Evolutionary conservation across 2,888 invertebrate species (phyloP).

Genomic region (Limulus polyphemus): DNA sequence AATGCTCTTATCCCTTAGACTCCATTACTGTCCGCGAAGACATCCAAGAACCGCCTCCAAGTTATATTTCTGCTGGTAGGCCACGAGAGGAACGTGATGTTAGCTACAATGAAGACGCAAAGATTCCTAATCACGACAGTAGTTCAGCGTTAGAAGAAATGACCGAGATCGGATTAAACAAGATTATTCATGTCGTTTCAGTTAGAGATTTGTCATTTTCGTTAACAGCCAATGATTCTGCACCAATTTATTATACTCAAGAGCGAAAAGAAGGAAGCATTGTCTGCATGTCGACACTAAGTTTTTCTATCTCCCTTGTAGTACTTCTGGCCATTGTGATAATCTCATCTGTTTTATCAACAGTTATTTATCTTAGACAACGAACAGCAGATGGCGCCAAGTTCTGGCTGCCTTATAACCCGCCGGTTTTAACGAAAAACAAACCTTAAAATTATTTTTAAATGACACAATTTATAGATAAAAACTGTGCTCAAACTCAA

Average conservation of each 20-base stretch:
- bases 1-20: constrained; percentile 44
- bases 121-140: neutral
- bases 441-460: neutral
- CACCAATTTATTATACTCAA: constrained; percentile 12
- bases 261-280: constrained; percentile 40
- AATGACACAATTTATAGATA: too few relatives aligned
- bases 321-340: constrained; percentile 67
- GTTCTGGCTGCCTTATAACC: neutral
- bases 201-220: constrained; percentile 77
- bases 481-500: too few relatives aligned
- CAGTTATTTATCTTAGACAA: constrained; percentile 37
- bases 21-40: constrained; percentile 6
- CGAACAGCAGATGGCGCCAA: neutral
- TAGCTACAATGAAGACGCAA: neutral
- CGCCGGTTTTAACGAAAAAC: neutral
- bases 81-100: constrained; percentile 26
- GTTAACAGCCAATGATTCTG: constrained; percentile 39
- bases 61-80: constrained; percentile 15
- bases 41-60: constrained; percentile 5
- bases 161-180: constrained; percentile 28
- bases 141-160: constrained; percentile 9
- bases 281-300: constrained; percentile 86
- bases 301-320: constrained; percentile 79
- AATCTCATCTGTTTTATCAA: constrained; percentile 71
- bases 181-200: constrained; percentile 54